Evolutionary conservation across 2,113 vertebrate species (phyloP).

Genomic region (Pelecanoides urinatrix): DNA sequence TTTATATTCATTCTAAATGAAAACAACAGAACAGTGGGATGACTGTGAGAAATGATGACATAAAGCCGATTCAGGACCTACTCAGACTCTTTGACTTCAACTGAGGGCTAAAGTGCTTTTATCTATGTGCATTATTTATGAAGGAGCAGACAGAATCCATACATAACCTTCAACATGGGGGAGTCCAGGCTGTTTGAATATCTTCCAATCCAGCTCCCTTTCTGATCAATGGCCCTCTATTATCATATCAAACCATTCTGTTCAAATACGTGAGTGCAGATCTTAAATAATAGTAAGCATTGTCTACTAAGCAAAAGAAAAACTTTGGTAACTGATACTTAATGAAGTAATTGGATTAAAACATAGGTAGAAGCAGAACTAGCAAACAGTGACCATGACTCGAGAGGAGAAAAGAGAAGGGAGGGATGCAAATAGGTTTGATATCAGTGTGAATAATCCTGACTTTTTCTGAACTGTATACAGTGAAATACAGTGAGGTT

Average conservation of each 20-base stretch:
- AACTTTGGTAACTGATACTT: not conserved
- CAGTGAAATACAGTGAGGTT: not conserved
- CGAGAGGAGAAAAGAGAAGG: not conserved
- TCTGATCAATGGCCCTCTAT: not conserved
- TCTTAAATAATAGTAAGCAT: not conserved
- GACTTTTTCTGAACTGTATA: not conserved
- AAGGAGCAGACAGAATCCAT: slow-evolving; percentile 56
- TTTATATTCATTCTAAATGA: slow-evolving; percentile 1
- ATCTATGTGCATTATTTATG: slow-evolving; percentile 57
- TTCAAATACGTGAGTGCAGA: accelerated
- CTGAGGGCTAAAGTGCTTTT: slow-evolving; percentile 43
- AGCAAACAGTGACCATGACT: not conserved
- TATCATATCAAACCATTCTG: not conserved
- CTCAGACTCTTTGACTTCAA: slow-evolving; percentile 36
- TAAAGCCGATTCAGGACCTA: slow-evolving; percentile 51
- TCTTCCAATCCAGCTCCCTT: not conserved
- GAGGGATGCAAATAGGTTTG: not conserved
- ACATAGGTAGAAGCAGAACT: not conserved
- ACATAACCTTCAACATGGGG: not conserved
- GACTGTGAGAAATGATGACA: slow-evolving; percentile 19
- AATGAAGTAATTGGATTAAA: not conserved
- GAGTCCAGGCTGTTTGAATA: slow-evolving; percentile 14
- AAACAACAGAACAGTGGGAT: slow-evolving; percentile 21
- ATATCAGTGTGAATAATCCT: not conserved
- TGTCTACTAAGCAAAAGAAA: not conserved